Percentiles rank a stretch among this genome's conserved stretches.
phyloP scores from a whole-genome alignment of 2,797 vertebrate species.

The Premnoplex brunnescens region DNA sequence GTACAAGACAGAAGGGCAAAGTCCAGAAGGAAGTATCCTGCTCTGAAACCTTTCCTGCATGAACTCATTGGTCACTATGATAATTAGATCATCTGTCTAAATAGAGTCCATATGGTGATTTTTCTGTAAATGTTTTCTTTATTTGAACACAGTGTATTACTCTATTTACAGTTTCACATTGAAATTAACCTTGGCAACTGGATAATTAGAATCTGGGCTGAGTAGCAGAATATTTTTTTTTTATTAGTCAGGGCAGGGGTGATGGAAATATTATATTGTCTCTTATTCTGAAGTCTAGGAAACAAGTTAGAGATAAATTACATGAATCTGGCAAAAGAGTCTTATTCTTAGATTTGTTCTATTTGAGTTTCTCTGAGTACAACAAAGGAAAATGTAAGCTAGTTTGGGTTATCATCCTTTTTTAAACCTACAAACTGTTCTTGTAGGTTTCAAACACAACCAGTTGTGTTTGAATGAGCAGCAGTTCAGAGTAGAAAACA shows the following conservation, averaged over 20 bases:
- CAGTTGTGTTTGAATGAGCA: background rate
- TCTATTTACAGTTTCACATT: constrained; percentile 31
- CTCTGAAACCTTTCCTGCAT: constrained; percentile 28
- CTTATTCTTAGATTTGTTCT: background rate
- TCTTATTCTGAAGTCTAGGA: background rate
- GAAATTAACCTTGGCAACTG: constrained; percentile 61
- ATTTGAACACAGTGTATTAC: constrained; percentile 51
- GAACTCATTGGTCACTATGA: constrained; percentile 56
- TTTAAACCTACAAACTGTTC: background rate
- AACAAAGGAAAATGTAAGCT: background rate
- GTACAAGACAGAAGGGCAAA: constrained; percentile 39
- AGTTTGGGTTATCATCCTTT: background rate
- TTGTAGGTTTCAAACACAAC: too few relatives aligned
- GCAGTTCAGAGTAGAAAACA: background rate
- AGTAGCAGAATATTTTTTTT: background rate
- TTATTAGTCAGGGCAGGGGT: background rate
- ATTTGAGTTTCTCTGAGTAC: background rate
- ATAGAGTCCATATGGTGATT: constrained; percentile 60
- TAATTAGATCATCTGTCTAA: constrained; percentile 69
- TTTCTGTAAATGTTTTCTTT: constrained; percentile 68
- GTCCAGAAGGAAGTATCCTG: constrained; percentile 53
- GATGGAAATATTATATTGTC: background rate
- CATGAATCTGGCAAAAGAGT: background rate
- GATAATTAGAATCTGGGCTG: constrained; percentile 23
- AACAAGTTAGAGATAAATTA: background rate